These are phyloP conservation scores for Sebastes vulpes DNA, from an alignment of 2,797 vertebrate genomes.

Conservation along the genomic window DNA sequence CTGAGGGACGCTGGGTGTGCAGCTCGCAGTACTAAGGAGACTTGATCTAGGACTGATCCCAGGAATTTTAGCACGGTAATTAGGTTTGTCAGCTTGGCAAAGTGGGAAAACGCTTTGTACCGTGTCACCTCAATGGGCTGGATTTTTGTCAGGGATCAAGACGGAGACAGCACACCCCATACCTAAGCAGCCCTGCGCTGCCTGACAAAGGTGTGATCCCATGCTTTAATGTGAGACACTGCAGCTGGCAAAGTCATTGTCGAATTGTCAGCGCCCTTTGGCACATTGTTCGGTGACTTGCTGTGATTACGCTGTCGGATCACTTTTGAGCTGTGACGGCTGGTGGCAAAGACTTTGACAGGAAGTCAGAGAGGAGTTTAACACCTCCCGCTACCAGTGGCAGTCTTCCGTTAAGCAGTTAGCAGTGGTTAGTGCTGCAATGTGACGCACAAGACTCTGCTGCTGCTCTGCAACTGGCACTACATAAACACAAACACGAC, in stretches of 20 bases:
- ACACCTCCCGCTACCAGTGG: slow-evolving; percentile 42
- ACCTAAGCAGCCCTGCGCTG: slow-evolving; percentile 54
- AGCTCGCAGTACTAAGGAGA: slow-evolving; percentile 67
- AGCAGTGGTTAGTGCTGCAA: slow-evolving; percentile 29
- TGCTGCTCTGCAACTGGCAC: slow-evolving; percentile 27
- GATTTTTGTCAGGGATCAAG: slow-evolving; percentile 80
- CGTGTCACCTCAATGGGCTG: slow-evolving; percentile 74
- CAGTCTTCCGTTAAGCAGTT: slow-evolving; percentile 28
- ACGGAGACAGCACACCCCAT: slow-evolving; percentile 45
- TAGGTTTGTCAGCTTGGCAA: slow-evolving; percentile 75
- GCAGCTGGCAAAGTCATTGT: slow-evolving; percentile 74
- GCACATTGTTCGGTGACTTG: slow-evolving; percentile 64
- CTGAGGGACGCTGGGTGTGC: slow-evolving; percentile 47
- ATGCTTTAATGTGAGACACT: slow-evolving; percentile 27
- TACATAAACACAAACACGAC: slow-evolving; percentile 46
- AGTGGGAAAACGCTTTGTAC: slow-evolving; percentile 79
- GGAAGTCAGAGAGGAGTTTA: slow-evolving; percentile 53
- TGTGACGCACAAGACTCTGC: slow-evolving; percentile 20
- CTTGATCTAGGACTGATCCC: slow-evolving; percentile 80
- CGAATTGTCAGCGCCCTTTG: slow-evolving; percentile 69
- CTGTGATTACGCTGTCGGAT: slow-evolving; percentile 58
- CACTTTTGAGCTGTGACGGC: slow-evolving; percentile 23
- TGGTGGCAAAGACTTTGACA: slow-evolving; percentile 61
- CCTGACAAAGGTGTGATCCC: slow-evolving; percentile 66
- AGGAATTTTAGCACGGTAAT: slow-evolving; percentile 69